phyloP scores from a whole-genome alignment of 2,797 vertebrate species.

The Oreonectes daqikongensis region DNA sequence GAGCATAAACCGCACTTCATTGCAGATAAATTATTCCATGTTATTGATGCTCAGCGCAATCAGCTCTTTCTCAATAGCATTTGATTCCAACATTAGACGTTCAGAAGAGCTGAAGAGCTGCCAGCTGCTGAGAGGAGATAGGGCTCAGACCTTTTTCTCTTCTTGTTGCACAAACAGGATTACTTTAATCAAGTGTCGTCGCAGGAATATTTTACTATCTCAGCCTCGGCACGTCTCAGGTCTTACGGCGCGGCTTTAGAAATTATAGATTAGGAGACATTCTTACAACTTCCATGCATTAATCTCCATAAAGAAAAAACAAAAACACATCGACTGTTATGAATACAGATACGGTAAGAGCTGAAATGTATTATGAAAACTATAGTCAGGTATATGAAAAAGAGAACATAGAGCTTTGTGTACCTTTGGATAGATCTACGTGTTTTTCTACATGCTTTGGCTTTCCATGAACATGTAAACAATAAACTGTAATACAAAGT shows the following conservation, averaged over 20 bases:
- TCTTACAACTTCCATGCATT: slow-evolving; percentile 47
- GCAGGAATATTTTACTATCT: slow-evolving; percentile 48
- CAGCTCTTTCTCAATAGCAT: slow-evolving; percentile 34
- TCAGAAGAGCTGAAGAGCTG: slow-evolving; percentile 41
- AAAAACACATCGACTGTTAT: slow-evolving; percentile 7
- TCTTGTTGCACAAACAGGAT: slow-evolving; percentile 59
- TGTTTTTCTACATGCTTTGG: slow-evolving; percentile 2
- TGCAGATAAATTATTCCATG: slow-evolving; percentile 38
- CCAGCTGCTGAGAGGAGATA: slow-evolving; percentile 57
- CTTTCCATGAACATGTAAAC: too few species aligned
- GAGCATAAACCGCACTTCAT: slow-evolving; percentile 19
- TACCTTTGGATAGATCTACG: not conserved
- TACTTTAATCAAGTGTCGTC: slow-evolving; percentile 58
- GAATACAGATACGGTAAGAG: slow-evolving; percentile 26
- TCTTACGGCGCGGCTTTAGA: slow-evolving; percentile 35
- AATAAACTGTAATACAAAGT: not conserved
- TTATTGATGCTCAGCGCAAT: slow-evolving; percentile 47
- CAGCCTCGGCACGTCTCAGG: slow-evolving; percentile 49
- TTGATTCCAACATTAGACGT: slow-evolving; percentile 46
- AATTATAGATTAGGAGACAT: slow-evolving; percentile 55
- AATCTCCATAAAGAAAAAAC: slow-evolving; percentile 27
- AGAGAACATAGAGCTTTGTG: not conserved
- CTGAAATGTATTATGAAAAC: slow-evolving; percentile 11
- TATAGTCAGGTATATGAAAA: slow-evolving; percentile 3
- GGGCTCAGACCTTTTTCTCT: slow-evolving; percentile 50